phyloP scores from a whole-genome alignment of 2,797 vertebrate species.

The Naso thynnoides region DNA sequence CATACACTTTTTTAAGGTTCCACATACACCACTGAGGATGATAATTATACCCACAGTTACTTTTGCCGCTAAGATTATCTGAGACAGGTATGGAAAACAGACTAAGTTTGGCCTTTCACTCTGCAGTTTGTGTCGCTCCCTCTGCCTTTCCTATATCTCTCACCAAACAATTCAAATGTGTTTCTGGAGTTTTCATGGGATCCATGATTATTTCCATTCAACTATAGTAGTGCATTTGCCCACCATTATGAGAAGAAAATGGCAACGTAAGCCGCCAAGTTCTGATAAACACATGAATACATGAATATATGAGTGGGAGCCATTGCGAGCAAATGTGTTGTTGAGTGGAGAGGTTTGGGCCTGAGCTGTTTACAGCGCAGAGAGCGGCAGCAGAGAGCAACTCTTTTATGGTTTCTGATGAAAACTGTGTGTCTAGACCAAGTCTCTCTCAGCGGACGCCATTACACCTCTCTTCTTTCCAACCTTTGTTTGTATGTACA shows the following conservation, averaged over 20 bases:
- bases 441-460: slow-evolving; percentile 56
- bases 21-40: background rate
- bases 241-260: slow-evolving; percentile 77
- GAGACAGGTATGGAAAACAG: slow-evolving; percentile 29
- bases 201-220: slow-evolving; percentile 72
- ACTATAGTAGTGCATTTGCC: slow-evolving; percentile 69
- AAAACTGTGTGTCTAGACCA: slow-evolving; percentile 60
- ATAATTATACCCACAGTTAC: slow-evolving; percentile 39
- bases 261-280: slow-evolving; percentile 71
- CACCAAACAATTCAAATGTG: slow-evolving; percentile 34
- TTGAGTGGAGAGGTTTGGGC: slow-evolving; percentile 74
- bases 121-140: slow-evolving; percentile 39
- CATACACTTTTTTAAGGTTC: background rate
- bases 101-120: slow-evolving; percentile 43
- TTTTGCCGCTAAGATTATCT: slow-evolving; percentile 19
- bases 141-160: slow-evolving; percentile 25
- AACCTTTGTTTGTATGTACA: slow-evolving; percentile 66
- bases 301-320: slow-evolving; percentile 80
- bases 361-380: slow-evolving; percentile 73
- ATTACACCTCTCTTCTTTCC: slow-evolving; percentile 62
- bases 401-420: slow-evolving; percentile 60
- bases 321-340: slow-evolving; percentile 68
- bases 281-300: slow-evolving; percentile 83
- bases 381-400: slow-evolving; percentile 58
- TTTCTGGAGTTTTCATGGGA: slow-evolving; percentile 64